Evolutionary conservation across 2,888 invertebrate species (phyloP), one percentile per base, ranked within the genome.

Genomic region (Corythucha ciliata): DNA sequence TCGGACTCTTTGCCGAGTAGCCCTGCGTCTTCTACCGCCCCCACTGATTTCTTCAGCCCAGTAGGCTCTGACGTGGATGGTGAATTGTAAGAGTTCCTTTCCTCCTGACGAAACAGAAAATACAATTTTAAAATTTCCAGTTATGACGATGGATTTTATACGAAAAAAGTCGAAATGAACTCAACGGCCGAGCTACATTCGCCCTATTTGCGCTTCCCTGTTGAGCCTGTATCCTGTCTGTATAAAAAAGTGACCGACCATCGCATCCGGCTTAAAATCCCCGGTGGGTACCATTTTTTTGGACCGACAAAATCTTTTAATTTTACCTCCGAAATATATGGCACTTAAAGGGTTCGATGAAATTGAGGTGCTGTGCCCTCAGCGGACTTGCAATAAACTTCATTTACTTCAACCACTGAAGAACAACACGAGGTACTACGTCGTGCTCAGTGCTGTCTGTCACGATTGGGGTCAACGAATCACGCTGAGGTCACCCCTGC

Each of bases 401-500:
- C 75, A 83, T 60, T 74, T 77, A 12, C 63, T 83, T 14, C 77
- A 78, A 46, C 79, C 81, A 1, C 72, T 73, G 41, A 72, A 74
- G 67, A 70, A 73, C 55, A 71, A 72, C 4, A 75, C 78, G 14
- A 75, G 80, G 34, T 84, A 85, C 67, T 78, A 83, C 65, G 70
- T 85, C 46, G 75, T 81, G 1, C 76, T 82, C 22, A 79, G 80
- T 59, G 76, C 83, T 5, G 72, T 73, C 25, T 77, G 76, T 4
- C 75, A 78, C 57, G 74, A 74, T 56, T 74, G 75, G 57, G 70
- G 72, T 48, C 76, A 74, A 62, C 73, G 70, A 55, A 77, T 87
- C 36, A 74, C 76, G 1, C 75, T 86, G 24, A 70, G 82, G 54
- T 85, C 87, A 2, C 87, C 87, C 0, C 66, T 87, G 33, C 81